Conservation (phyloP, 2,888 invertebrate species). For the Chrysina gloriosa region DNA sequence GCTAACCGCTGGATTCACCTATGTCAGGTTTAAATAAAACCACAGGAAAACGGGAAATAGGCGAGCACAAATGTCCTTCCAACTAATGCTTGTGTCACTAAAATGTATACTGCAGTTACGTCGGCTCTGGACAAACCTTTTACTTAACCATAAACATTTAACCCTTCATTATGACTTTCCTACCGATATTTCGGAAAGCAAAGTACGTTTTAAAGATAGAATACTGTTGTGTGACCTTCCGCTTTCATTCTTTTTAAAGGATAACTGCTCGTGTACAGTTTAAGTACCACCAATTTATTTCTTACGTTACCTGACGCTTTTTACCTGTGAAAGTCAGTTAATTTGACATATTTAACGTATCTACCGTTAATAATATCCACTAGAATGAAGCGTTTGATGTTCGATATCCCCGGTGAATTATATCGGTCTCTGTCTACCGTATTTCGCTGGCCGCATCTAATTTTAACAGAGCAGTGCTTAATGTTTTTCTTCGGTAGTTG, state of each 20-base stretch:
- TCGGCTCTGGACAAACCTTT: conserved; percentile 6
- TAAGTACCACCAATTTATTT: background rate
- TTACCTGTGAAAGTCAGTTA: background rate
- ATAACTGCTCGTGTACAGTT: background rate
- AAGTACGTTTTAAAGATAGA: background rate
- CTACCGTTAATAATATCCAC: conserved; percentile 18
- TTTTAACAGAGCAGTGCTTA: conserved; percentile 40
- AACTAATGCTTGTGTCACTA: background rate
- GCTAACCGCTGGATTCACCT: no score
- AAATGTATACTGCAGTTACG: no score
- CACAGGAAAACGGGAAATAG: no score
- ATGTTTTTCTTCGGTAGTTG: conserved; percentile 33
- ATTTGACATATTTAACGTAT: conserved; percentile 20
- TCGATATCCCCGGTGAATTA: conserved; percentile 11
- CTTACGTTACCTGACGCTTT: background rate
- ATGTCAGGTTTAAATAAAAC: no score
- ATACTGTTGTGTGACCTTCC: background rate
- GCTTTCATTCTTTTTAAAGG: background rate
- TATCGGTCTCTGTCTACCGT: conserved; percentile 6
- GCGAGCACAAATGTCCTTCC: no score
- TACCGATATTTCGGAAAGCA: no score
- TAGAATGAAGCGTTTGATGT: conserved; percentile 19
- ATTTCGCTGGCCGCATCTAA: conserved; percentile 32
- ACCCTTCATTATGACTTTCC: background rate
- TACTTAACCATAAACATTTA: background rate